Base-by-base conservation (phyloP, 2,113 vertebrate genomes). In the Oryzias melastigma region DNA sequence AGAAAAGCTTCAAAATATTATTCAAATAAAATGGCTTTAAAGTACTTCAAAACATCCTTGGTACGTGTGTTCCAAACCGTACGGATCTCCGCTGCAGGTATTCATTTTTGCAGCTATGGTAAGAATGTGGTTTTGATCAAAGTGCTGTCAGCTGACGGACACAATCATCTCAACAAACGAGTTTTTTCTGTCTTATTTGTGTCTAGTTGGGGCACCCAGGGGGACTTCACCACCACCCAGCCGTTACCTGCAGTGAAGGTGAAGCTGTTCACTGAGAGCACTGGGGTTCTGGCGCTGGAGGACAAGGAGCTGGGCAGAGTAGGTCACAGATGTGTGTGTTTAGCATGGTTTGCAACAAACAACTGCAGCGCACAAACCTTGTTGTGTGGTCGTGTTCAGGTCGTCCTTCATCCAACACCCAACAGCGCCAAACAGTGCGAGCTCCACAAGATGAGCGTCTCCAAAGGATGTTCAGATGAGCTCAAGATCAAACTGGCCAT, bases 291-390 rank as follows among this genome's bases (percentile, higher is more conserved):
- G 90, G 97, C 97, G 46, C 90, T 99, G 82, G 97, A 99, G 74
- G 97, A 99, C 86, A 98, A 98, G 83, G 97, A 99, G 83, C 93
- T 99, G 1, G 97, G 97, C 68, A 89, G 96, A 93, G 97, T 99
- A 90, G 71, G 67, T 51, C 13, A n/a, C 5, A 3, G 4, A 3
- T 27, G 17, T 7, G 46, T 25, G 43, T 16, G 42, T 5, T 3
- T 44, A 0, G 43, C 43, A 17, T 52, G 35, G 35, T 35, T 29
- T 35, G 35, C 35, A 35, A 35, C 35, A 35, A 35, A 27, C 3
- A 35, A 12, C 35, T 35, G 35, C 10, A 43, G 17, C 6, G 47
- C 8, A 25, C 2, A 25, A 22, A 5, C 5, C 45, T 46, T 50
- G 8, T 14, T 17, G 7, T 46, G 15, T 43, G 19, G 2, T 44